Conservation (phyloP, 2,797 vertebrate genomes). For the Sus cebifrons region DNA sequence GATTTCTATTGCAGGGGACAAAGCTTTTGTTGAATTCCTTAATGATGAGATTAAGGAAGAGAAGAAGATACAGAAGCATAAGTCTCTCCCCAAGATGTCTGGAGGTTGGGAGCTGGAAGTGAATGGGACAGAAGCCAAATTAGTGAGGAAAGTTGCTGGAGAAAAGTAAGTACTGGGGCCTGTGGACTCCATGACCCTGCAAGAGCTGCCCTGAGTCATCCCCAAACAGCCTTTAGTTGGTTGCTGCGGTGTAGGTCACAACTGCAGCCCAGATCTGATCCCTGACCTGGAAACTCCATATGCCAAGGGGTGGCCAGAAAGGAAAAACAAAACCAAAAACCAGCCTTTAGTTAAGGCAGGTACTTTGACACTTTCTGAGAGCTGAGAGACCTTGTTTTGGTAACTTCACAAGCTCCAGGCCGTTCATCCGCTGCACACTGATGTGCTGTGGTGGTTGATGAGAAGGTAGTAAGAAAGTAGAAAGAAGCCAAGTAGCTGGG, state of each 20-base stretch:
- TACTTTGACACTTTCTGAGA: background rate
- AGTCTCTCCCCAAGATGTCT: slow-evolving; percentile 95
- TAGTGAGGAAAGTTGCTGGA: slow-evolving; percentile 92
- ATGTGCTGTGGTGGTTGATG: background rate
- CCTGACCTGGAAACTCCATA: too few relatives aligned
- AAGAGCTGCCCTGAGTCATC: background rate
- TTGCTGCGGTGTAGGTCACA: too few relatives aligned
- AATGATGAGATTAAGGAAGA: slow-evolving; percentile 97
- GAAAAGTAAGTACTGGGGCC: slow-evolving; percentile 93
- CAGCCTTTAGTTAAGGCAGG: background rate
- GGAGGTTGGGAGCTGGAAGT: slow-evolving; percentile 97
- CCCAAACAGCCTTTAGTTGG: background rate
- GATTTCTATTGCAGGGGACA: slow-evolving; percentile 93
- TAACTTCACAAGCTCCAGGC: background rate
- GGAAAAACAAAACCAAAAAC: too few relatives aligned
- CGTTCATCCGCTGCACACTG: background rate
- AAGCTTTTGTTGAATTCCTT: slow-evolving; percentile 96
- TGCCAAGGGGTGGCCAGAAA: too few relatives aligned
- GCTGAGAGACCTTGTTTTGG: background rate
- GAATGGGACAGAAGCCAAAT: slow-evolving; percentile 96
- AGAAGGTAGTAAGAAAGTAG: background rate
- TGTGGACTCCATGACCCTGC: background rate
- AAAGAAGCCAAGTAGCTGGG: background rate
- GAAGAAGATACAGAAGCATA: slow-evolving; percentile 96
- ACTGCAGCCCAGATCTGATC: too few relatives aligned